These are phyloP conservation scores for Unio delphinus DNA, from an alignment of 2,888 invertebrate species.

Conservation along the genomic window DNA sequence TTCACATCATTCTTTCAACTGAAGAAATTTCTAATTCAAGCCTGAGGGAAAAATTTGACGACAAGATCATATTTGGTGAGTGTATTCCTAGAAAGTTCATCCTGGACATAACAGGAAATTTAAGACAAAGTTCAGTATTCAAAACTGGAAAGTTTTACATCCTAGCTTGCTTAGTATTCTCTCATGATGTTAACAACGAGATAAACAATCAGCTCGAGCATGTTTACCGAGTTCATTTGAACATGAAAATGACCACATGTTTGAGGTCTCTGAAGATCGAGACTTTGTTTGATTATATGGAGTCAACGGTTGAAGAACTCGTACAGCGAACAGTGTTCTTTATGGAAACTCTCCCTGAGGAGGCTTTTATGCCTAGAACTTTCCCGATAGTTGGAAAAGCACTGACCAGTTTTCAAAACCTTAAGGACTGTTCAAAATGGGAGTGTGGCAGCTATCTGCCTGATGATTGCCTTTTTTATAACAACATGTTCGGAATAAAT, in stretches of 20 bases:
- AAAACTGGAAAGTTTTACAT: neutral
- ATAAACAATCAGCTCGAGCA: constrained; percentile 26
- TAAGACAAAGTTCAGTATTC: too few relatives aligned
- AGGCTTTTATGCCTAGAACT: constrained; percentile 9
- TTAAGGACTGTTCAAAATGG: constrained; percentile 17
- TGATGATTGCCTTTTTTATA: constrained; percentile 4
- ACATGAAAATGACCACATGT: constrained; percentile 19
- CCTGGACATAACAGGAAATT: constrained; percentile 37
- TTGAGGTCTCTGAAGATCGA: constrained; percentile 25
- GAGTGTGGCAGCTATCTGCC: constrained; percentile 13
- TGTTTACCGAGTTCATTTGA: constrained; percentile 38
- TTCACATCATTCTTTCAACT: constrained; percentile 27
- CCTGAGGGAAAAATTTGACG: constrained; percentile 24
- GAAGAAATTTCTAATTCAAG: constrained; percentile 15
- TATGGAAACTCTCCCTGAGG: constrained; percentile 32
- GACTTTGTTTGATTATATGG: constrained; percentile 40
- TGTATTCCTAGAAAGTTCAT: constrained; percentile 49
- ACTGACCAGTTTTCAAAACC: constrained; percentile 1
- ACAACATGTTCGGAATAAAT: constrained; percentile 1
- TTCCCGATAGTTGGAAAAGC: neutral
- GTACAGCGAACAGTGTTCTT: constrained; percentile 31
- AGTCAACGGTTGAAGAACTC: constrained; percentile 34
- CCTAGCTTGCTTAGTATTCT: constrained; percentile 21
- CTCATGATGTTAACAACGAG: constrained; percentile 28
- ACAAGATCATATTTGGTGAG: constrained; percentile 27